Percentiles rank a stretch among this genome's conserved stretches.
Conservation (phyloP, 2,888 invertebrate species). For the Thecophora atra region DNA sequence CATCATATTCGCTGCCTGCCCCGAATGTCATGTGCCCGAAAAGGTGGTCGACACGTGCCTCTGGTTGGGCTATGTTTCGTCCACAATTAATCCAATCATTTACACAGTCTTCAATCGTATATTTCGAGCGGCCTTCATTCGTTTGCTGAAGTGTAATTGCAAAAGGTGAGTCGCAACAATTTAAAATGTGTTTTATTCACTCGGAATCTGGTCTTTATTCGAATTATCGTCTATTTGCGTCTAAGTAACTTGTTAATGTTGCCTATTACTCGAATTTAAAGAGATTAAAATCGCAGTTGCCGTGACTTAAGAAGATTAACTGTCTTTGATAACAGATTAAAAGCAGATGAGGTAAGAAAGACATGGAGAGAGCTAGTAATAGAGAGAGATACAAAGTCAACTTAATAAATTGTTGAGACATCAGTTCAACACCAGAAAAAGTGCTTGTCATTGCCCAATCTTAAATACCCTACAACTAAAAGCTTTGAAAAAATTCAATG, state of each 20-base stretch:
- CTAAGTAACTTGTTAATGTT: background rate
- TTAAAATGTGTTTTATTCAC: conserved; percentile 7
- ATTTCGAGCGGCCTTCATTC: conserved; percentile 85
- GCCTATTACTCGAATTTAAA: background rate
- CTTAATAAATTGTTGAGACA: too few relatives aligned
- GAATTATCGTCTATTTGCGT: background rate
- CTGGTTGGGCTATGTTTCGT: conserved; percentile 92
- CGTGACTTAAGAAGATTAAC: too few relatives aligned
- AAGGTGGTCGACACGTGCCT: conserved; percentile 78
- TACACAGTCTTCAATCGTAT: conserved; percentile 93
- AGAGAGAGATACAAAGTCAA: too few relatives aligned
- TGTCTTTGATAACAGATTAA: too few relatives aligned
- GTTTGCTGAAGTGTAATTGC: conserved; percentile 79
- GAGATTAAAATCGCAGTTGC: too few relatives aligned
- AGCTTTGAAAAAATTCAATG: too few relatives aligned
- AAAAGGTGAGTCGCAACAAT: conserved; percentile 71
- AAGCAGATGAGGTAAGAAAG: too few relatives aligned
- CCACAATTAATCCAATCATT: conserved; percentile 92
- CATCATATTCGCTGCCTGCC: conserved; percentile 86
- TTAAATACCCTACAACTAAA: too few relatives aligned
- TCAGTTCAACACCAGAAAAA: too few relatives aligned
- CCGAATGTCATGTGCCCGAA: conserved; percentile 79
- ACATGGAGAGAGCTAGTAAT: too few relatives aligned
- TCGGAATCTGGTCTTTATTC: too few relatives aligned
- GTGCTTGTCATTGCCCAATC: too few relatives aligned